Evolutionary conservation across 2,797 vertebrate genomes (phyloP), one percentile per base, ranked within the genome.

Genomic region (Nannoperca obscura): DNA sequence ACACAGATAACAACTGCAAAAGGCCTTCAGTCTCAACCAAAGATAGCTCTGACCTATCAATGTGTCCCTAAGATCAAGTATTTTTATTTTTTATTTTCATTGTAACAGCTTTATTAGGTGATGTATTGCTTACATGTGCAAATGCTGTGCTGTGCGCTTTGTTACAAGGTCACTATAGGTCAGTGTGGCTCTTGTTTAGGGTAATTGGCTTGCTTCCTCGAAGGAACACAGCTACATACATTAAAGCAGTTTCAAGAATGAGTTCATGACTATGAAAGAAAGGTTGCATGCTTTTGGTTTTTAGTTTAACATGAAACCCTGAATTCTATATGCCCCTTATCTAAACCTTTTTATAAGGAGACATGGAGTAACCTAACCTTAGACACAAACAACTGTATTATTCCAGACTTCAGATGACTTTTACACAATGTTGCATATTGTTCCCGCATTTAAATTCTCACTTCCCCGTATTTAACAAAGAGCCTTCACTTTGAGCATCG

Each of bases 1-100:
- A 71, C 80, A 77, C 78, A 70, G 71, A 88, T 86, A 88, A 86
- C 69, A 71, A 83, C 53, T 70, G 70, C 59, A 85, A 54, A 6
- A 58, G 60, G 57, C 69, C 55, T 58, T 85, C 62, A 59, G 70
- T 83, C 40, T 55, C 24, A 15, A 74, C 74, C 74, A 68, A 86
- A 86, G 79, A 89, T 81, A 79, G 59, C 68, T 47, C 4, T 83
- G 78, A 77, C 78, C 77, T 75, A 54, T 71, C 38, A n/a, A 49
- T 65, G n/a, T 57, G 65, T 65, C 70, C 22, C 38, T 34, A 55
- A 53, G 46, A 81, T 74, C 27, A 67, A 54, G 11, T 52, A 40
- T 52, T 30, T 27, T 27, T 1, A 27, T 27, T 27, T 27, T 27
- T 2, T 27, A 1, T 27, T 27, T 27, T 27, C 2, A 27, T 27